Percentiles rank a stretch among this genome's conserved stretches.
These are phyloP conservation scores for Rhabdomys dilectus DNA, from an alignment of 2,113 vertebrate genomes.

Conservation along the genomic window DNA sequence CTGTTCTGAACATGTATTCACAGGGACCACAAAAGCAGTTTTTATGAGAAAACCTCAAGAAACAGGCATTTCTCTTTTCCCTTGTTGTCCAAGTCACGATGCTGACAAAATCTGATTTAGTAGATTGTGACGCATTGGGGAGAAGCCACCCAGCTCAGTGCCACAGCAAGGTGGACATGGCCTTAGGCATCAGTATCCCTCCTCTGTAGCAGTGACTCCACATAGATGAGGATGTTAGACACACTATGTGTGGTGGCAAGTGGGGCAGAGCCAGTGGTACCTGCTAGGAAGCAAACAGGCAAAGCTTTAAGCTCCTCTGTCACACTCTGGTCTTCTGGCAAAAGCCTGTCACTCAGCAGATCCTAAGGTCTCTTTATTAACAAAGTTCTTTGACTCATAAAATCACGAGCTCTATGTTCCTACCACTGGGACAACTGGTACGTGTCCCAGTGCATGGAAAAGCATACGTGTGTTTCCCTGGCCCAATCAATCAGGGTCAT, in stretches of 20 bases:
- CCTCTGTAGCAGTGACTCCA: not conserved
- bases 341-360: not conserved
- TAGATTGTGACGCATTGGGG: not conserved
- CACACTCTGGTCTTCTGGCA: too few species aligned
- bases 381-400: not conserved
- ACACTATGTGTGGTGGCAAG: not conserved
- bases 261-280: not conserved
- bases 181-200: not conserved
- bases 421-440: not conserved
- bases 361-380: not conserved
- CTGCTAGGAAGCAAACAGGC: not conserved
- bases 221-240: not conserved
- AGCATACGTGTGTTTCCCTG: not conserved
- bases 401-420: not conserved
- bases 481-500: not conserved
- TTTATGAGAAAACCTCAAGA: not conserved
- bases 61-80: not conserved
- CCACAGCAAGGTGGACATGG: not conserved
- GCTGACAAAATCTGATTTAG: not conserved
- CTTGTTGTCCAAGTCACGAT: not conserved
- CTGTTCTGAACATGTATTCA: not conserved
- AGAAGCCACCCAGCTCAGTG: not conserved
- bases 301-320: not conserved
- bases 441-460: not conserved
- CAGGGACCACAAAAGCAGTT: not conserved